These are phyloP conservation scores for Lepus americanus DNA, from an alignment of 2,113 vertebrate species.

Conservation along the genomic window DNA sequence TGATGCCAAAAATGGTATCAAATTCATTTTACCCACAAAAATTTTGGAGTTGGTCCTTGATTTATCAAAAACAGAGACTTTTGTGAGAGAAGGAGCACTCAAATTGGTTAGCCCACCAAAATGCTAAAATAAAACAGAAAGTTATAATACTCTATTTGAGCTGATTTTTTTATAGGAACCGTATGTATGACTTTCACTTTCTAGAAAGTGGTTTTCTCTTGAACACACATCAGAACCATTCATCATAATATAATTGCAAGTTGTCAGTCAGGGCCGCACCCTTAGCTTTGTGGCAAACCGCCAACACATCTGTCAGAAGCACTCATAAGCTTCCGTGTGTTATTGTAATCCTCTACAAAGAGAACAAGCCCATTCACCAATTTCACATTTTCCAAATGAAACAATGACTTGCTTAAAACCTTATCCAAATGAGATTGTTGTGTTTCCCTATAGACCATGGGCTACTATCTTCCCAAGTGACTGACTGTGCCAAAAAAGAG, in stretches of 20 bases:
- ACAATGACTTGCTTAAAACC: conserved; percentile 87
- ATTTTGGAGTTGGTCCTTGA: conserved; percentile 84
- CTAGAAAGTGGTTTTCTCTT: conserved; percentile 92
- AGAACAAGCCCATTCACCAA: conserved; percentile 88
- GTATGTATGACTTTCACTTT: conserved; percentile 90
- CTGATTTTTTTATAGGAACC: conserved; percentile 88
- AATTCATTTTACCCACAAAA: conserved; percentile 86
- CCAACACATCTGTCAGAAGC: conserved; percentile 94
- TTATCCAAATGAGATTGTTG: conserved; percentile 85
- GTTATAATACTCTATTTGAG: conserved; percentile 85
- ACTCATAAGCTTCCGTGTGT: conserved; percentile 92
- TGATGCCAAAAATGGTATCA: conserved; percentile 85
- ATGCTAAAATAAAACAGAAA: conserved; percentile 83
- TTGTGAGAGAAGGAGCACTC: conserved; percentile 80
- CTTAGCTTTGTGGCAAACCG: conserved; percentile 89
- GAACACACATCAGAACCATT: conserved; percentile 91
- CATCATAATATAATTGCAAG: conserved; percentile 90
- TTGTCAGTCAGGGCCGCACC: conserved; percentile 92
- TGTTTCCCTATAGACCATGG: conserved; percentile 74
- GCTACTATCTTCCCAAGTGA: conserved; percentile 78
- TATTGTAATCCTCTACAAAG: conserved; percentile 92
- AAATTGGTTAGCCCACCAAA: conserved; percentile 85
- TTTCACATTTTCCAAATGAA: conserved; percentile 89
- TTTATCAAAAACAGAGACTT: conserved; percentile 88
- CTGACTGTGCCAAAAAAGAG: conserved; percentile 53